Conservation (phyloP, 64 coral and sea anemone species). For the Montipora efflorescens region DNA sequence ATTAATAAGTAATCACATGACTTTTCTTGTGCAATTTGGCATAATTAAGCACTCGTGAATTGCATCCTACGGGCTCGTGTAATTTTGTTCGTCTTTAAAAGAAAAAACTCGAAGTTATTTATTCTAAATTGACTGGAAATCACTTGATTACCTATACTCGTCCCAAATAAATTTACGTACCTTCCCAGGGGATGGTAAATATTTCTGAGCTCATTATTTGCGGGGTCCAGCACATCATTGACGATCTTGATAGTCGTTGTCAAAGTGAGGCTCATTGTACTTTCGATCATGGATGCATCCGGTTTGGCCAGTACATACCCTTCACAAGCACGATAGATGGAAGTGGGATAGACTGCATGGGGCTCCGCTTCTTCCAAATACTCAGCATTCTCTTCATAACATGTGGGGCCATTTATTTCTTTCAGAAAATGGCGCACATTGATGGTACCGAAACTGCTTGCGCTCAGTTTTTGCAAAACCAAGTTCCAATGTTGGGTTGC, state of each 20-base stretch:
- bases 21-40: too few species aligned
- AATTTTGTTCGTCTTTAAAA: too few species aligned
- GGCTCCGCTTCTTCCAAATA: conserved; percentile 58
- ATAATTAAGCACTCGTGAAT: too few species aligned
- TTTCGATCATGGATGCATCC: conserved; percentile 75
- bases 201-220: conserved; percentile 52
- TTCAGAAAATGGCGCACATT: conserved; percentile 53
- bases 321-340: conserved; percentile 81
- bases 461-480: conserved; percentile 12
- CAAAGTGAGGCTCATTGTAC: conserved; percentile 72
- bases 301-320: conserved; percentile 65
- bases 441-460: background rate
- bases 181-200: conserved; percentile 80
- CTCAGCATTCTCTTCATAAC: conserved; percentile 72
- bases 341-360: conserved; percentile 81
- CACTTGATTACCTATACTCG: too few species aligned
- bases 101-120: too few species aligned
- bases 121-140: background rate
- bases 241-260: conserved; percentile 82
- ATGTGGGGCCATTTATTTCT: conserved; percentile 8
- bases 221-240: conserved; percentile 56
- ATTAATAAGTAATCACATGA: too few species aligned
- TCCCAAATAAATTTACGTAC: background rate
- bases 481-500: conserved; percentile 31
- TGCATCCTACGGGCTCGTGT: too few species aligned